Evolutionary conservation across 2,113 vertebrate genomes (phyloP).

Genomic region (Nycticryphes semicollaris): DNA sequence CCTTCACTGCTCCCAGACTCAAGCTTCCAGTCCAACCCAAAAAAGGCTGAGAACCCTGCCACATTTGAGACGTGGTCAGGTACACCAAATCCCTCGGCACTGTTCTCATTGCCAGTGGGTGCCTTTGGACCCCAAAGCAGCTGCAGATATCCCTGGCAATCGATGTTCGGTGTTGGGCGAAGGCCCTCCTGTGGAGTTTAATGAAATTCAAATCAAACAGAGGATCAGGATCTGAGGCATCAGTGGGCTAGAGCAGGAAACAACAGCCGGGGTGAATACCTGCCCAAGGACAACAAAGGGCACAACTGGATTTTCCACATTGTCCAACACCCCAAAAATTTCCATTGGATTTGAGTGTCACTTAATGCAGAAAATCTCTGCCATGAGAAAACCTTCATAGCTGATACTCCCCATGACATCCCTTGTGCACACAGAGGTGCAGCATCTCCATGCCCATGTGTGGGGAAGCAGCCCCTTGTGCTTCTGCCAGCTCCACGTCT

Average conservation of each 20-base stretch:
- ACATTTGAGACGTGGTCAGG: background rate
- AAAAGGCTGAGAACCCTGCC: background rate
- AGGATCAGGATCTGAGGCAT: background rate
- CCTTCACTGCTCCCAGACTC: background rate
- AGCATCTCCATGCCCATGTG: fast-evolving
- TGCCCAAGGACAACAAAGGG: background rate
- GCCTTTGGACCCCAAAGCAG: background rate
- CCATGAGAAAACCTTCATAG: background rate
- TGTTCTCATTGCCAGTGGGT: background rate
- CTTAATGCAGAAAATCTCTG: background rate
- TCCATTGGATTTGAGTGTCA: background rate
- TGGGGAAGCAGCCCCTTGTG: background rate
- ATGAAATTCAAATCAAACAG: background rate
- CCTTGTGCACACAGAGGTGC: fast-evolving
- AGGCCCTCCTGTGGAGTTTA: background rate
- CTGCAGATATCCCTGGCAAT: background rate
- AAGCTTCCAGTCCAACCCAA: background rate
- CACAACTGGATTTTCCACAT: background rate
- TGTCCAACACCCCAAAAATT: background rate
- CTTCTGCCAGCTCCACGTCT: background rate
- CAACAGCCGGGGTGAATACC: background rate
- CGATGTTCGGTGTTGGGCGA: fast-evolving
- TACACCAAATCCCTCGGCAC: fast-evolving
- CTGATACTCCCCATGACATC: background rate
- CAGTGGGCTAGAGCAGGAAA: background rate